phyloP scores from a whole-genome alignment of 1,140 invertebrate species.

The Neodiprion fabricii region DNA sequence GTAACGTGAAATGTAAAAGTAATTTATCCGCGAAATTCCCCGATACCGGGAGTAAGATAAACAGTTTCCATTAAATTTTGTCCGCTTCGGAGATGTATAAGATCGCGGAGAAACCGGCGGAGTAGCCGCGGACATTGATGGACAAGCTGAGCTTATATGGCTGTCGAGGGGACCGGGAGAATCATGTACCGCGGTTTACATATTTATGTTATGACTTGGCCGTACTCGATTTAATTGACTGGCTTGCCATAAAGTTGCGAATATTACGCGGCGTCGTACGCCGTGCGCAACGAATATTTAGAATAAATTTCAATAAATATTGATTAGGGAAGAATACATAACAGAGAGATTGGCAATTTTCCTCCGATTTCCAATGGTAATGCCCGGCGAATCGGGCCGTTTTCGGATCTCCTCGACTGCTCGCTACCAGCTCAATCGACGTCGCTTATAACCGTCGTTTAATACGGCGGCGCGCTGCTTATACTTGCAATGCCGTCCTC shows the following conservation, averaged over 20 bases:
- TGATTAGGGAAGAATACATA: slow-evolving; percentile 32
- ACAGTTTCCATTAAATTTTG: slow-evolving; percentile 44
- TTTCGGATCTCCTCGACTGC: background rate
- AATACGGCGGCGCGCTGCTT: background rate
- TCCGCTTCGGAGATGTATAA: slow-evolving; percentile 46
- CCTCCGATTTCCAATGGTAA: slow-evolving; percentile 30
- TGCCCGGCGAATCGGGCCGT: background rate
- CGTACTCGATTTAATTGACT: slow-evolving; percentile 59
- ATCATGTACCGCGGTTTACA: slow-evolving; percentile 52
- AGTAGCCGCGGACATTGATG: slow-evolving; percentile 55
- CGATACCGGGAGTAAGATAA: slow-evolving; percentile 40
- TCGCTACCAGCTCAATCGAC: background rate
- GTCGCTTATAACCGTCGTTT: slow-evolving; percentile 5
- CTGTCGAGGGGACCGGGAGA: slow-evolving; percentile 31
- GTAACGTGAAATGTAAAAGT: background rate
- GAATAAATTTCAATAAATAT: slow-evolving; percentile 43
- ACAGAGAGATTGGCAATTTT: slow-evolving; percentile 30
- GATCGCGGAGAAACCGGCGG: slow-evolving; percentile 37
- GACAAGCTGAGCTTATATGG: slow-evolving; percentile 61
- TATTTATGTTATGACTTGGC: slow-evolving; percentile 61
- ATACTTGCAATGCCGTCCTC: background rate
- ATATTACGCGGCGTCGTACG: slow-evolving; percentile 42
- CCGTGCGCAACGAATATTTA: slow-evolving; percentile 16
- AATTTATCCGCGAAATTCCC: background rate
- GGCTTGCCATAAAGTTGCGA: slow-evolving; percentile 62